Conservation (phyloP, 2,797 vertebrate genomes). For the Emydoidea blandingii region DNA sequence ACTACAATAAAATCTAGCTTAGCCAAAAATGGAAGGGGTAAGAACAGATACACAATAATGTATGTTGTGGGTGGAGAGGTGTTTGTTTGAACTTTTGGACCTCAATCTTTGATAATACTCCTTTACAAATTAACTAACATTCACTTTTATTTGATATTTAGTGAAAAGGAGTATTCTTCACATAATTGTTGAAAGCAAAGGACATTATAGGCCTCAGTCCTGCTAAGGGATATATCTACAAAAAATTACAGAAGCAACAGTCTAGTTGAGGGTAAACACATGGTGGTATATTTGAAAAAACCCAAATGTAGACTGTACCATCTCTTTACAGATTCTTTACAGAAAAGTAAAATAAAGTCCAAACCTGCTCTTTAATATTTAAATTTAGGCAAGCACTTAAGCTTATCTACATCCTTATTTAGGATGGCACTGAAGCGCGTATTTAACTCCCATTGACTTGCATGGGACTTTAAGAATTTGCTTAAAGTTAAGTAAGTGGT, state of each 20-base stretch:
- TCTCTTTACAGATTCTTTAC: not conserved
- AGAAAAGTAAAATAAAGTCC: not conserved
- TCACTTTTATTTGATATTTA: not conserved
- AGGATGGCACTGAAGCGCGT: not conserved
- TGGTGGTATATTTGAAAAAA: conserved; percentile 5
- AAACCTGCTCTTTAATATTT: conserved; percentile 21
- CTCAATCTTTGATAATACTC: not conserved
- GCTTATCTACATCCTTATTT: conserved; percentile 46
- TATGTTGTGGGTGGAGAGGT: not conserved
- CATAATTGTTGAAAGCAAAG: not conserved
- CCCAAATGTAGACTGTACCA: not conserved
- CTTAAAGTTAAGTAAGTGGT: conserved; percentile 24
- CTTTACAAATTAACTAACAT: not conserved
- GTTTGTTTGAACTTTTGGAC: not conserved
- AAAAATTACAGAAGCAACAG: not conserved
- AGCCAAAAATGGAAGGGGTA: not conserved
- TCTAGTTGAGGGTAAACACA: not conserved
- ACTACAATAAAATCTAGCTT: conserved; percentile 14
- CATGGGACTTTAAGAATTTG: conserved; percentile 1
- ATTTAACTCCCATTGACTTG: not conserved
- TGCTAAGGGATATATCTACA: not conserved
- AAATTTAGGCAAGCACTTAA: conserved; percentile 56
- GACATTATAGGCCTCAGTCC: not conserved
- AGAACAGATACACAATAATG: not conserved
- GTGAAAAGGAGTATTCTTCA: not conserved